These are phyloP conservation scores for Macrotus californicus DNA, from an alignment of 2,113 vertebrate species.

Conservation along the genomic window DNA sequence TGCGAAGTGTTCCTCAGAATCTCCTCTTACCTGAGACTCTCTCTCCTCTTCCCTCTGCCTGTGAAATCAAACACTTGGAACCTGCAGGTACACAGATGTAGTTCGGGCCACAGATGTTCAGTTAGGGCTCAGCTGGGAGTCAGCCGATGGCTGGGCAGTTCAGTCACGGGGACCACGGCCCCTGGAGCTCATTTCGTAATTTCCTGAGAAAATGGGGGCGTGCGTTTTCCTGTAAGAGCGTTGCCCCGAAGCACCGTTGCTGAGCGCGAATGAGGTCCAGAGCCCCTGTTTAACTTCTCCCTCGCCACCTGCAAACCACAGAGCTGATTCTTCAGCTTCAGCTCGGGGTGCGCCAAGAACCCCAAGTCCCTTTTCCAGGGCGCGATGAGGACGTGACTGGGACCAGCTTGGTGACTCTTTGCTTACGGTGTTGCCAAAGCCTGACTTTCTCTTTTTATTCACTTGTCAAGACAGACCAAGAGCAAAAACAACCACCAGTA, in stretches of 20 bases:
- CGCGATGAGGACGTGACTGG: background rate
- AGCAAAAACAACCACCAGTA: background rate
- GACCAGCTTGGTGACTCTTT: background rate
- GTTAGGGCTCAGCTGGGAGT: slow-evolving; percentile 64
- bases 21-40: background rate
- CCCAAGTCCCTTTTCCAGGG: background rate
- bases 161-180: slow-evolving; percentile 33
- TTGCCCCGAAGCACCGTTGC: slow-evolving; percentile 56
- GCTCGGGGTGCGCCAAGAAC: background rate
- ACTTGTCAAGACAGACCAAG: background rate
- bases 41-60: slow-evolving; percentile 13
- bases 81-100: slow-evolving; percentile 19
- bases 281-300: slow-evolving; percentile 57
- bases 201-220: slow-evolving; percentile 56
- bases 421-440: background rate
- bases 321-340: slow-evolving; percentile 22
- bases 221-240: slow-evolving; percentile 59
- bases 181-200: slow-evolving; percentile 66
- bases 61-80: slow-evolving; percentile 43
- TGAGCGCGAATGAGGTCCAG: slow-evolving; percentile 44
- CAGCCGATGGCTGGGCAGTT: slow-evolving; percentile 48
- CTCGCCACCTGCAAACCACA: background rate
- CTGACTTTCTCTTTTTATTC: background rate
- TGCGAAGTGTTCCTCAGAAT: background rate
- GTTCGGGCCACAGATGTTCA: slow-evolving; percentile 67